Evolutionary conservation across 2,797 vertebrate species (phyloP), one percentile per base, ranked within the genome.

Genomic region (Sebastes minor): DNA sequence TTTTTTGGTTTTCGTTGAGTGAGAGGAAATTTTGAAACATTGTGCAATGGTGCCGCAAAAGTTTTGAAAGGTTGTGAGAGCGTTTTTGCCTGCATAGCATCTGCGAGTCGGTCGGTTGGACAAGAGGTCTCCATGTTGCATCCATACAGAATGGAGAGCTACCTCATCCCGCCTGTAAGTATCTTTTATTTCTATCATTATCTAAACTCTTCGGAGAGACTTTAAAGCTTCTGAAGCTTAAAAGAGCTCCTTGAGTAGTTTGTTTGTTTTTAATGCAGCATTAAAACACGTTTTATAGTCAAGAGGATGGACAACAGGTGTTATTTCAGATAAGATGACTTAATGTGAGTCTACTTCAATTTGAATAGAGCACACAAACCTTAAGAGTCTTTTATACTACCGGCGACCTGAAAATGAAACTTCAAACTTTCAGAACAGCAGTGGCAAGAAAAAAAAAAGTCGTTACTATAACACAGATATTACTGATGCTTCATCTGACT

Each of bases 61-160:
- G 93, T 96, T 96, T 96, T 96, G 95, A 96, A 95, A 96, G 94
- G 90, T 92, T 94, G 93, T 89, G 84, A 95, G 93, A 94, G 92
- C 83, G 72, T 89, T 52, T 94, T 90, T 75, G 80, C 84, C 88
- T 76, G 85, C 81, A 79, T 90, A 92, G 88, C 69, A 13, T 86
- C 88, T 88, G 75, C 81, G 79, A 90, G 81, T 86, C 74, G 83
- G 76, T 87, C 76, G 62, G 71, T 79, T 90, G 87, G 89, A 92
- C 85, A 90, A 94, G 88, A 90, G 72, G 89, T 95, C 97, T 98
- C 97, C 96, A 99, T 99, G 98, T 97, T 99, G 96, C 97, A 98
- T 96, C 95, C 97, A 88, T 97, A 97, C 97, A 99, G 97, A 97
- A 99, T 99, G 98, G 98, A 99, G 96, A 98, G 97, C 95, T 99